These are phyloP conservation scores for Probosciger aterrimus DNA, from an alignment of 2,113 vertebrate species.

Conservation along the genomic window DNA sequence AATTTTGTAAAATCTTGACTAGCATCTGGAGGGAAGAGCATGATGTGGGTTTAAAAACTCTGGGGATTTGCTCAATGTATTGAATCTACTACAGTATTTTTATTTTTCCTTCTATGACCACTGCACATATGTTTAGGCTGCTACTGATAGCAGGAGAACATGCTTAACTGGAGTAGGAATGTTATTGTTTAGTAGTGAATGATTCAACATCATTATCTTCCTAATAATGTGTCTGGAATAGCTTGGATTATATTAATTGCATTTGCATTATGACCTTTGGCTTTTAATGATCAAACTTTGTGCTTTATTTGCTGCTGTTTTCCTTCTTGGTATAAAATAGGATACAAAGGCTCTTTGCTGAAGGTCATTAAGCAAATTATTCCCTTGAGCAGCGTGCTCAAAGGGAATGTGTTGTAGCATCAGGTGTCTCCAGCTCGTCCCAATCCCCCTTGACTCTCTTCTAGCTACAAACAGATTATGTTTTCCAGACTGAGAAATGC, in stretches of 20 bases:
- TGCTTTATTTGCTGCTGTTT: neutral
- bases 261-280: neutral
- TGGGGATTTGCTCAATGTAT: conserved; percentile 40
- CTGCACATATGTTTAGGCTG: conserved; percentile 2
- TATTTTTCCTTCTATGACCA: conserved; percentile 10
- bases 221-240: neutral
- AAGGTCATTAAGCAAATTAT: neutral
- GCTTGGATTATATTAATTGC: neutral
- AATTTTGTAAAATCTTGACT: conserved; percentile 69
- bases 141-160: neutral
- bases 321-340: neutral
- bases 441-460: fast-evolving
- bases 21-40: conserved; percentile 60
- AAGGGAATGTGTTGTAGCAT: neutral
- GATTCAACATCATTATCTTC: neutral
- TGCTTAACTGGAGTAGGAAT: neutral
- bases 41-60: conserved; percentile 59
- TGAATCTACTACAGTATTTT: conserved; percentile 57
- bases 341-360: neutral
- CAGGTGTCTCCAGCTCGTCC: neutral
- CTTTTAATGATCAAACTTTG: neutral
- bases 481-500: neutral
- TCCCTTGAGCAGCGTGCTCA: neutral
- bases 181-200: neutral
- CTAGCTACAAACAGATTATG: neutral